Conservation (phyloP, 2,888 invertebrate species). For the Microchrysa polita region DNA sequence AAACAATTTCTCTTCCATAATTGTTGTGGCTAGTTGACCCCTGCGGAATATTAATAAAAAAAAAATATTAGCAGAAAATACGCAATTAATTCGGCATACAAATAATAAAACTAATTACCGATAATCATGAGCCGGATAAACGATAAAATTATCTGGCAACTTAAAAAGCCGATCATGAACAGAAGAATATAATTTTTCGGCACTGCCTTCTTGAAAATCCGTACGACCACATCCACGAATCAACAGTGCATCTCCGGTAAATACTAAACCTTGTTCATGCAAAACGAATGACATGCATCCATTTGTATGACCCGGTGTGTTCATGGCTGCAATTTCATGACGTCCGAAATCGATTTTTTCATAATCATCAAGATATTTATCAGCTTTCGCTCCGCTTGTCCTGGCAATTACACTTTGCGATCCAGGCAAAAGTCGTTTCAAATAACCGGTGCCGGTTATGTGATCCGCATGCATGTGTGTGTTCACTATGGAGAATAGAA, state of each 20-base stretch:
- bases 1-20: conserved; percentile 87
- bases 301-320: conserved; percentile 94
- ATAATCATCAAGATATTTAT: conserved; percentile 77
- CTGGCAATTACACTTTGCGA: conserved; percentile 84
- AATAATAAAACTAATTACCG: conserved; percentile 63
- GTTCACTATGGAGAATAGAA: conserved; percentile 74
- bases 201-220: conserved; percentile 95
- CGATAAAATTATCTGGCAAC: conserved; percentile 81
- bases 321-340: conserved; percentile 72
- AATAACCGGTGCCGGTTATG: conserved; percentile 90
- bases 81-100: too few species aligned
- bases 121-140: conserved; percentile 98
- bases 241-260: conserved; percentile 95
- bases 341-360: conserved; percentile 80
- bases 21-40: conserved; percentile 87
- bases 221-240: conserved; percentile 98
- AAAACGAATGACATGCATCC: conserved; percentile 90
- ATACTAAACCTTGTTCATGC: conserved; percentile 80
- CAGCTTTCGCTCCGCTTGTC: conserved; percentile 85
- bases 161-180: conserved; percentile 88
- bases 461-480: conserved; percentile 99
- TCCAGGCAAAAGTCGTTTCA: conserved; percentile 80
- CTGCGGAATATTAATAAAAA: conserved; percentile 53
- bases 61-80: too few species aligned
- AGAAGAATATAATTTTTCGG: conserved; percentile 82